Percentiles rank a stretch among this genome's conserved stretches.
phyloP scores from a whole-genome alignment of 2,113 vertebrate species.

The Mustela nigripes region DNA sequence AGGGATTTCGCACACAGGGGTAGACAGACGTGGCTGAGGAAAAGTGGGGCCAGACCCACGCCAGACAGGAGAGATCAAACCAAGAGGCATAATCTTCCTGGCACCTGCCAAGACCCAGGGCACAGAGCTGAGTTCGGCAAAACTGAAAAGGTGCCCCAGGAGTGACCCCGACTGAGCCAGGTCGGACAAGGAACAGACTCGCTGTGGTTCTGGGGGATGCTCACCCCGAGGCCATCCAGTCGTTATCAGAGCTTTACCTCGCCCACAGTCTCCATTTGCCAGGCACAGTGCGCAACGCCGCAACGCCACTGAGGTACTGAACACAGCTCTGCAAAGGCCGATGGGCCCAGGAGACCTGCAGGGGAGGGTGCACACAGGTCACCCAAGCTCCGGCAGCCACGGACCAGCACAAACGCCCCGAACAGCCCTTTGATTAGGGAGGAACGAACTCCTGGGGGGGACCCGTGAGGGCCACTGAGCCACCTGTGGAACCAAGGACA shows the following conservation, averaged over 20 bases:
- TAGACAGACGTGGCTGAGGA: not conserved
- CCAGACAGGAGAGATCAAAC: not conserved
- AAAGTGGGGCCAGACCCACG: not conserved
- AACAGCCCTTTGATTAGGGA: not conserved
- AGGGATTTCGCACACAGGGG: not conserved
- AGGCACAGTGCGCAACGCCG: not conserved
- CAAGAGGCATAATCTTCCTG: not conserved
- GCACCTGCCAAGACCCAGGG: not conserved
- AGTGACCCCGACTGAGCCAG: not conserved
- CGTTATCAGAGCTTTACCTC: not conserved
- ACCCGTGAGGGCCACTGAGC: not conserved
- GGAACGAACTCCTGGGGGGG: rapidly evolving
- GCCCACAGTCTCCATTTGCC: not conserved
- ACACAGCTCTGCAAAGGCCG: not conserved
- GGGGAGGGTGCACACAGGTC: not conserved
- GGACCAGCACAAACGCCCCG: not conserved
- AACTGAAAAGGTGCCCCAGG: not conserved
- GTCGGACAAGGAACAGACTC: not conserved
- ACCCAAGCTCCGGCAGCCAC: not conserved
- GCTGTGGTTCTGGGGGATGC: not conserved
- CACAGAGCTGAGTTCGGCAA: not conserved
- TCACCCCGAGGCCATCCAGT: rapidly evolving
- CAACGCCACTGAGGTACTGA: conserved; percentile 1
- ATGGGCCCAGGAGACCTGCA: not conserved
- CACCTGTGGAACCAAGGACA: conserved; percentile 36